Percentiles rank a stretch among this genome's conserved stretches.
Evolutionary conservation across 2,113 vertebrate genomes (phyloP).

Genomic region (Pedionomus torquatus): DNA sequence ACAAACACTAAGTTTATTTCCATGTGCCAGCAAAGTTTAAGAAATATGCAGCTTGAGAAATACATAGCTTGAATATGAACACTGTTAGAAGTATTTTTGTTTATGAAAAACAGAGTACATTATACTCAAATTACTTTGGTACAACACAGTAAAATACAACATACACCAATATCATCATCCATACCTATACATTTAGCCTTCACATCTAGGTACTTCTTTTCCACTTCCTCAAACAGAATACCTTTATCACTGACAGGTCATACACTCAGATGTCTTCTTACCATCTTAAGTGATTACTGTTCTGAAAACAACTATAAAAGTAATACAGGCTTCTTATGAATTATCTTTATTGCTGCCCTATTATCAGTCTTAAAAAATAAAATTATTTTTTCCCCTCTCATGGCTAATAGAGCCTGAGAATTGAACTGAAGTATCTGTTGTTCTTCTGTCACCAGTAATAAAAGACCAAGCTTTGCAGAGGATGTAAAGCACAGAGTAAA

Average conservation of each 20-base stretch:
- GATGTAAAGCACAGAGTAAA: neutral
- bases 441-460: neutral
- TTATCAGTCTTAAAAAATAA: neutral
- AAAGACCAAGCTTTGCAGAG: neutral
- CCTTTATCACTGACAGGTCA: neutral
- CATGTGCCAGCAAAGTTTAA: neutral
- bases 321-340: neutral
- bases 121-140: neutral
- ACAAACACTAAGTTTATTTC: neutral
- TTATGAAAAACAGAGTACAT: neutral
- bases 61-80: neutral
- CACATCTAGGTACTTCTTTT: neutral
- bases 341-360: neutral
- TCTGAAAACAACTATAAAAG: neutral
- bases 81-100: neutral
- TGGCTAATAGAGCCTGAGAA: neutral
- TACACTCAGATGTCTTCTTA: neutral
- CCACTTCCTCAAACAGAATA: neutral
- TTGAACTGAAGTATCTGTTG: neutral
- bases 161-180: neutral
- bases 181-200: neutral
- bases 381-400: rapidly evolving
- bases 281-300: neutral
- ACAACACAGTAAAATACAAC: neutral
- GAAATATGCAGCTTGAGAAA: neutral